Evolutionary conservation across 2,888 invertebrate genomes (phyloP).

Genomic region (Nemotelus pantherinus): DNA sequence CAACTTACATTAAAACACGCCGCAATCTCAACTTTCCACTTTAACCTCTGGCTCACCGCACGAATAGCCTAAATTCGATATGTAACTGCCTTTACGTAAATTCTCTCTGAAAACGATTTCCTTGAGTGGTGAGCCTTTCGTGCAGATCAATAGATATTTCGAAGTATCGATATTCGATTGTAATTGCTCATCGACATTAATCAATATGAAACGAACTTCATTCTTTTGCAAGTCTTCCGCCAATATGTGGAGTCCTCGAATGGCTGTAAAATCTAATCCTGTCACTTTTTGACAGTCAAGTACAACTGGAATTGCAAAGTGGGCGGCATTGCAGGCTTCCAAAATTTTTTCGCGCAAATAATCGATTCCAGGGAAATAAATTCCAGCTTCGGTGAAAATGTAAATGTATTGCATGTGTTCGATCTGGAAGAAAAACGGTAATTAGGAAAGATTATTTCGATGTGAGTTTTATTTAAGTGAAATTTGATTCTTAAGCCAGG

Average conservation of each 20-base stretch:
- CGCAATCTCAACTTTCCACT: constrained; percentile 1
- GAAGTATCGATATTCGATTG: constrained; percentile 48
- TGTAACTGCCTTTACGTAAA: constrained; percentile 44
- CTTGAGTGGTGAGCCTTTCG: constrained; percentile 47
- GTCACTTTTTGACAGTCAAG: constrained; percentile 74
- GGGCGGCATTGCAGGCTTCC: constrained; percentile 65
- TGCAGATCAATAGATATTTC: constrained; percentile 46
- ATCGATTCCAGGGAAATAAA: constrained; percentile 78
- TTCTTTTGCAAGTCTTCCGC: constrained; percentile 68
- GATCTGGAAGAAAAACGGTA: constrained; percentile 59
- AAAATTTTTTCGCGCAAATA: constrained; percentile 69
- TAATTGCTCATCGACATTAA: constrained; percentile 53
- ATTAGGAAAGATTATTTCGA: not conserved
- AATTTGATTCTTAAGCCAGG: no score
- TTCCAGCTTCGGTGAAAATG: constrained; percentile 72
- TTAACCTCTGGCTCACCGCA: constrained; percentile 31
- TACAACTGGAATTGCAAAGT: constrained; percentile 67
- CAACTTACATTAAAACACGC: not conserved
- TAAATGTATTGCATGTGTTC: constrained; percentile 68
- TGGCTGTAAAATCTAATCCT: constrained; percentile 75
- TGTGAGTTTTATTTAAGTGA: no score
- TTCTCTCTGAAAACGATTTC: constrained; percentile 50
- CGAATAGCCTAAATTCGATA: not conserved
- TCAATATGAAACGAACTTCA: constrained; percentile 66
- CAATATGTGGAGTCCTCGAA: constrained; percentile 71